Evolutionary conservation across 2,888 invertebrate genomes (phyloP), one percentile per base, ranked within the genome.

Genomic region (Alcis repandata): DNA sequence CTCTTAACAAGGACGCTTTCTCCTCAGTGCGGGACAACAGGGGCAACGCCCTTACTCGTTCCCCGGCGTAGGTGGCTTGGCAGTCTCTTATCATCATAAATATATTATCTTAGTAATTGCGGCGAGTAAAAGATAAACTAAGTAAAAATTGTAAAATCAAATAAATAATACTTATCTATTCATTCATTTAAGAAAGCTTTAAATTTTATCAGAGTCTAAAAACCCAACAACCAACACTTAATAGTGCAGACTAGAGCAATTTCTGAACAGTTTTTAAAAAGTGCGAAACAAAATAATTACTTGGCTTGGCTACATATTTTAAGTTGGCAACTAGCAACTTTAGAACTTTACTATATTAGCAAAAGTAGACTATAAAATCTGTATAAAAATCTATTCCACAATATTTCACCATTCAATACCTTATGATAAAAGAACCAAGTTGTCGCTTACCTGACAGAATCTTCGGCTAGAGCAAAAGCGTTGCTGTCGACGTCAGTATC

Each of bases 401-500:
- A n/a, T n/a, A n/a, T n/a, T n/a, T n/a, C n/a, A n/a, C n/a, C n/a
- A n/a, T n/a, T n/a, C n/a, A n/a, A n/a, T n/a, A n/a, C n/a, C 6
- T 27, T 27, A 27, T 27, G 2, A 4, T 27, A 27, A 27, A 27
- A 6, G 2, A 27, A 27, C 6, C 27, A 4, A 27, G 27, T 27
- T 2, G 6, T 27, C 2, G 27, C 88, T 82, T 85, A 95, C 90
- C 91, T 94, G 64, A 94, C 90, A 3, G 94, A 89, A 77, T 95
- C 95, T 10, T 91, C 86, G 0, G 92, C 87, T 52, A 91, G 84
- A 2, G 94, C 90, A 69, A 94, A 95, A 19, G 94, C 94, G 36
- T 95, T 95, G 71, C 95, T 95, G 71, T 95, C 94, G 7, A 94
- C 92, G 69, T 95, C 95, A 33, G 95, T 91, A 46, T 94, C 94